Percentiles rank a stretch among this genome's conserved stretches.
Evolutionary conservation across 2,797 vertebrate species (phyloP).

Genomic region (Poecile montanus): DNA sequence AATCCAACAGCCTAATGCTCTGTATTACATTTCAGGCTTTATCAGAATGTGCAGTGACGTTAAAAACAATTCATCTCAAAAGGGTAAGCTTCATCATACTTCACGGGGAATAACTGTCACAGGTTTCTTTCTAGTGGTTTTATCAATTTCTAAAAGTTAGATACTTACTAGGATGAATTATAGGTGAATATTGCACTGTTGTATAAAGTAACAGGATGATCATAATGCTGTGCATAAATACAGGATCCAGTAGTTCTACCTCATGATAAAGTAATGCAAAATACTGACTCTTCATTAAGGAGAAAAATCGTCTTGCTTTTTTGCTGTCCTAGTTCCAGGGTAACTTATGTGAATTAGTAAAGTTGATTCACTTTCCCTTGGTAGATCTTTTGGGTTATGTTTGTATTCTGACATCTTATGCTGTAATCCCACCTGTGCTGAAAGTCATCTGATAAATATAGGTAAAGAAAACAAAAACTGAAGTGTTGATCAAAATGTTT

Average conservation of each 20-base stretch:
- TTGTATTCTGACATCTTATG: background rate
- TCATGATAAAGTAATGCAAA: background rate
- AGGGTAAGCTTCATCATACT: constrained; percentile 79
- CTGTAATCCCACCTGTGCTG: background rate
- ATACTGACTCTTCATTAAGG: background rate
- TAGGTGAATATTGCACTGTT: background rate
- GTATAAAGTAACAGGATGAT: background rate
- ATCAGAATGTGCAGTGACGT: constrained; percentile 91
- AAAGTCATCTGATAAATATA: background rate
- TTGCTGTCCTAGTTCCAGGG: background rate
- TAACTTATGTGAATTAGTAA: background rate
- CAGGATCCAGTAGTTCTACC: background rate
- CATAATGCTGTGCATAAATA: background rate
- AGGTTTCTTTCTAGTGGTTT: background rate
- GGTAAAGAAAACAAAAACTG: background rate
- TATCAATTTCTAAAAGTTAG: background rate
- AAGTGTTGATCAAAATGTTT: background rate
- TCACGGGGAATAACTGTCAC: background rate
- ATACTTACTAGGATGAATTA: background rate
- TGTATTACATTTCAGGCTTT: constrained; percentile 83
- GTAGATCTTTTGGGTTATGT: background rate
- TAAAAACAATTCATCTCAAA: constrained; percentile 98
- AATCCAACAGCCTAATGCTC: background rate
- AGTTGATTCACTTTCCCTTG: background rate
- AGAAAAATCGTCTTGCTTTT: background rate